These are phyloP conservation scores for Seriola quinqueradiata DNA, from an alignment of 2,113 vertebrate genomes.

Conservation along the genomic window DNA sequence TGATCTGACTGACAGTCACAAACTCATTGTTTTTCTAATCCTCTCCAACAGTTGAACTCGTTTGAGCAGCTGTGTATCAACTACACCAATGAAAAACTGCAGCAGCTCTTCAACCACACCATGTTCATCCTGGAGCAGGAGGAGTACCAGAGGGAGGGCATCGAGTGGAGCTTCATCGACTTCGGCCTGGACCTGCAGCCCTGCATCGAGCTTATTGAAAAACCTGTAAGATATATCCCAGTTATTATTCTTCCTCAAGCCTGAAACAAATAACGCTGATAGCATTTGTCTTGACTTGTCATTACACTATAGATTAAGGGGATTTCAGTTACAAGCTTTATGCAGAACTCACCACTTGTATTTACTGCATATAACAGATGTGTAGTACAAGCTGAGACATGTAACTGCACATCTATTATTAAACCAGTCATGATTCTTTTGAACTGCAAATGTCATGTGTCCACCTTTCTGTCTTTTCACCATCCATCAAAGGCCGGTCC, in stretches of 20 bases:
- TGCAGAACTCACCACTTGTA: not conserved
- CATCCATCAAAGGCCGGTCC: conserved; percentile 87
- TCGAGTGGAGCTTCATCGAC: conserved; percentile 99
- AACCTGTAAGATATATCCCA: conserved; percentile 84
- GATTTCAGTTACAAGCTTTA: not conserved
- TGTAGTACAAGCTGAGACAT: conserved; percentile 1
- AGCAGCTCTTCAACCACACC: conserved; percentile 99
- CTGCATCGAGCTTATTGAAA: conserved; percentile 98
- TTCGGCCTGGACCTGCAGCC: conserved; percentile 98
- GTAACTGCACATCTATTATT: not conserved
- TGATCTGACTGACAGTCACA: too few relatives aligned
- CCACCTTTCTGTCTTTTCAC: not conserved
- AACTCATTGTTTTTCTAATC: not conserved
- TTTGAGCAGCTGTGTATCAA: conserved; percentile 99
- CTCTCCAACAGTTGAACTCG: conserved; percentile 90
- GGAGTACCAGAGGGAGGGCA: conserved; percentile 98
- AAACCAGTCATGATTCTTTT: not conserved
- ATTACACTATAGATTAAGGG: not conserved
- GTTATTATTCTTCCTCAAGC: not conserved
- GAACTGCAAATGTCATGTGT: not conserved
- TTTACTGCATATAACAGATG: not conserved
- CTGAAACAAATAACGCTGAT: not conserved
- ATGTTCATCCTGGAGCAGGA: conserved; percentile 99
- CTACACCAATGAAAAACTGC: conserved; percentile 98
- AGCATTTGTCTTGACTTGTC: not conserved